Base-by-base conservation (phyloP, 2,113 vertebrate genomes). In the Gymnarchus niloticus region DNA sequence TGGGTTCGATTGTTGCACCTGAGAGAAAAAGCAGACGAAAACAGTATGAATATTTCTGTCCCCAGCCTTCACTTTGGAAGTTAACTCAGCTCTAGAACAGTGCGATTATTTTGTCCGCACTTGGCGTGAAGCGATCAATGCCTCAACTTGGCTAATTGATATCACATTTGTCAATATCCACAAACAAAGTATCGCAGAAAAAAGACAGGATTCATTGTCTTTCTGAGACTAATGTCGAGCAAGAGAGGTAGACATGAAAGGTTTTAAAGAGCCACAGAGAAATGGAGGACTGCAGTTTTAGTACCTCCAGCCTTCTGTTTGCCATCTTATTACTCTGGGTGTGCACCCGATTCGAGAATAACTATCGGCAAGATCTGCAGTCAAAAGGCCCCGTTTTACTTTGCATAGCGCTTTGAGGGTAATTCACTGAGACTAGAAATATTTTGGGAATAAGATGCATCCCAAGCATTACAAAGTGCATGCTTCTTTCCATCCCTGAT, bases 1-100 rank as follows among this genome's bases (percentile, higher is more conserved):
- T 98, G 97, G 86, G 98, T 99, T 94, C 98, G 95, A 93, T 99
- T 99, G 96, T 99, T 99, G 95, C 98, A 99, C 94, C 98, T 99
- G 94, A 91, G 89, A 91, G 88, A 89, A 93, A 95, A 89, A 89
- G 84, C 92, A 91, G 59, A 90, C 88, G 92, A 92, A 88, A 86
- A 90, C 87, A 44, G 25, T 46, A 52, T 46, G 9, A 33, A 65
- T 84, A 59, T 28, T n/a, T 23, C 49, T 9, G 37, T 46, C 41
- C 33, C 28, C 52, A 46, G 25, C 33, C 73, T 28, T 82, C 17
- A 59, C 56, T 83, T 59, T 57, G 28, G 25, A 57, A 83, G 48
- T 44, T 44, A 37, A 57, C 44, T 21, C 46, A 46, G 44, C 44
- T 69, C 49, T 84, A 25, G n/a, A 52, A 59, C 21, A 25, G 41